Evolutionary conservation across 53 echinoderm and acorn worm genomes (phyloP).

Genomic region (Astropecten irregularis): DNA sequence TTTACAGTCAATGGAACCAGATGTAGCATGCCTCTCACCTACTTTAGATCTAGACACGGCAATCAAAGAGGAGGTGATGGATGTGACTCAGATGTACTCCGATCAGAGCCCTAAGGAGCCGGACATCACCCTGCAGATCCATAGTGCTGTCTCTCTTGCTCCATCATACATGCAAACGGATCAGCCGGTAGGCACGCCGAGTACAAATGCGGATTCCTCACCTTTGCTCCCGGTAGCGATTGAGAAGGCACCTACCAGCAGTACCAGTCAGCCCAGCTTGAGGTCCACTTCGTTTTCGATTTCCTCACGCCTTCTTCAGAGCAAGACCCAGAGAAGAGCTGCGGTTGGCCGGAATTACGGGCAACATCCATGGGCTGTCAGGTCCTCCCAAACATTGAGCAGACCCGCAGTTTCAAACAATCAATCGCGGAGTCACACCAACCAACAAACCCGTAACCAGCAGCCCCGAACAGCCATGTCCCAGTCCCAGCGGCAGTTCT

Average conservation of each 20-base stretch:
- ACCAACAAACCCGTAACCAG: not conserved
- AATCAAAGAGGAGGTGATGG: slow-evolving; percentile 7
- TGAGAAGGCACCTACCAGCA: not conserved
- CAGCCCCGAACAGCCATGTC: not conserved
- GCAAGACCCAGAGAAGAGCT: not conserved
- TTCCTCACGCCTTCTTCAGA: slow-evolving; percentile 18
- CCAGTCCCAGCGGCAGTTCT: not conserved
- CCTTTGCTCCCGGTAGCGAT: not conserved
- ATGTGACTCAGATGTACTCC: not conserved
- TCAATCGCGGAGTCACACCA: not conserved
- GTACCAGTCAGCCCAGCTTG: not conserved
- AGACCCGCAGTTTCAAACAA: not conserved
- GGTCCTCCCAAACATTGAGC: not conserved
- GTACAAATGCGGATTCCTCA: not conserved
- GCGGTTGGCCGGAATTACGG: not conserved
- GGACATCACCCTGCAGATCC: slow-evolving; percentile 16
- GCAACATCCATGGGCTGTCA: not conserved
- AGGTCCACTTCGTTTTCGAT: slow-evolving; percentile 25
- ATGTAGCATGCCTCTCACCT: not conserved
- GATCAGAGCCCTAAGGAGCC: not conserved
- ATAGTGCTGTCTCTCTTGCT: slow-evolving; percentile 34
- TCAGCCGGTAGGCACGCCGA: not conserved
- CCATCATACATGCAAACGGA: slow-evolving; percentile 5
- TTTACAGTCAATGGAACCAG: not conserved
- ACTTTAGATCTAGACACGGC: not conserved